Evolutionary conservation across 2,113 vertebrate genomes (phyloP).

Genomic region (Platysternon megacephalum): DNA sequence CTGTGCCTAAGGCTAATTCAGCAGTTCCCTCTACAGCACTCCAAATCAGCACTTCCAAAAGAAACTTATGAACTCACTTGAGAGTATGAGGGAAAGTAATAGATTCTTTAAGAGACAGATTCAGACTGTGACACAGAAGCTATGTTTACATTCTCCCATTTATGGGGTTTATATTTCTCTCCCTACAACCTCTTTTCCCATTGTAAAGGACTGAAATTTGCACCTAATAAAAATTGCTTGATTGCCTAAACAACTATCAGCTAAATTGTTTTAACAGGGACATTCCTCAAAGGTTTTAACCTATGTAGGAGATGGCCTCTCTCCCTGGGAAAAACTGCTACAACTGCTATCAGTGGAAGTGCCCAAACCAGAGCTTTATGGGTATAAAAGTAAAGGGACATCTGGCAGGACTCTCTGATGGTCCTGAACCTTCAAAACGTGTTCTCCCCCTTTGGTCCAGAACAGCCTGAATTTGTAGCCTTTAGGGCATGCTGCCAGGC

Average conservation of each 20-base stretch:
- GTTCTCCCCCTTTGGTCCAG: background rate
- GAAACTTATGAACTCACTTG: background rate
- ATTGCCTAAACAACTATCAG: background rate
- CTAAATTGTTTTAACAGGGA: constrained; percentile 18
- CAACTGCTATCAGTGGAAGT: background rate
- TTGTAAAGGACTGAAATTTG: background rate
- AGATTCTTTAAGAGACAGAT: background rate
- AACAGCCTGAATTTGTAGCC: background rate
- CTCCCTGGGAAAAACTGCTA: background rate
- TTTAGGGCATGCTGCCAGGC: background rate
- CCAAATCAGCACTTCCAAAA: background rate
- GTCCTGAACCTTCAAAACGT: background rate
- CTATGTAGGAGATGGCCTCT: background rate
- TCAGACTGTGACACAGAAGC: background rate
- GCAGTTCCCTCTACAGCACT: background rate
- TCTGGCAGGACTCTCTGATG: background rate
- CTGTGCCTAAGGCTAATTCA: background rate
- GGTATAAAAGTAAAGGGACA: background rate
- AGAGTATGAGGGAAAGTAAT: background rate
- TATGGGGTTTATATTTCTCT: background rate
- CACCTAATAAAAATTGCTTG: constrained; percentile 3
- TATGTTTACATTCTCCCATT: background rate
- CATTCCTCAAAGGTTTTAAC: constrained; percentile 12
- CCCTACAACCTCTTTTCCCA: background rate
- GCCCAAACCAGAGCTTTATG: background rate